Base-by-base conservation (phyloP, 2,888 invertebrate species). In the Synergus itoensis region DNA sequence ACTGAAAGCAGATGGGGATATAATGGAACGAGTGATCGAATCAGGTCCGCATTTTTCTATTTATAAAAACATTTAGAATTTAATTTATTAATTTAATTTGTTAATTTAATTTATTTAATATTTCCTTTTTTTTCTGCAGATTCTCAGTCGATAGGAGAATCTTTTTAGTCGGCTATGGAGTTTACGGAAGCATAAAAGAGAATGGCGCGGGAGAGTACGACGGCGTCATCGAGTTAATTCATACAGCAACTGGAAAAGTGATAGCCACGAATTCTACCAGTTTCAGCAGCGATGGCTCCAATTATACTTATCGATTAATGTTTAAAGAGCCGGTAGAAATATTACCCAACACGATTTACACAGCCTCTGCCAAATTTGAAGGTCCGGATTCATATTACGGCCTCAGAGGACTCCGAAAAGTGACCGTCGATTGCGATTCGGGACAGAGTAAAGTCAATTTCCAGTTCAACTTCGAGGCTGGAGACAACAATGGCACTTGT, bases 321-420 rank as follows among this genome's bases (percentile, higher is more conserved):
- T 97, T 97, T 92, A 96, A 96, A 90, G 96, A 97, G 85, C 97
- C 97, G 0, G 95, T 97, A 0, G 97, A 97, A 92, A 96, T 97
- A 76, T 91, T 95, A 81, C 96, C 96, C 2, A 95, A 96, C 90
- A 95, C 95, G 4, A 96, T 96, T 79, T 97, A 97, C 90, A 96
- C 96, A 43, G 97, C 97, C 48, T 96, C 96, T 86, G 96, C 96
- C 63, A 96, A 96, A 80, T 93, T 97, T 18, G 96, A 96, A 94
- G 97, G 97, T 80, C 96, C 96, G n/a, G 97, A 97, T 92, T 96
- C 97, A 0, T 96, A 96, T 92, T 97, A 97, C 92, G 97, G 97
- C 77, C 96, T 96, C 0, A 96, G 96, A 90, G 97, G 97, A 0
- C 92, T 96, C 16, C 94, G 96, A 4, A 95, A 96, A 78, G 95